Base-by-base conservation (phyloP, 1,140 invertebrate species). In the Cepaea nemoralis region DNA sequence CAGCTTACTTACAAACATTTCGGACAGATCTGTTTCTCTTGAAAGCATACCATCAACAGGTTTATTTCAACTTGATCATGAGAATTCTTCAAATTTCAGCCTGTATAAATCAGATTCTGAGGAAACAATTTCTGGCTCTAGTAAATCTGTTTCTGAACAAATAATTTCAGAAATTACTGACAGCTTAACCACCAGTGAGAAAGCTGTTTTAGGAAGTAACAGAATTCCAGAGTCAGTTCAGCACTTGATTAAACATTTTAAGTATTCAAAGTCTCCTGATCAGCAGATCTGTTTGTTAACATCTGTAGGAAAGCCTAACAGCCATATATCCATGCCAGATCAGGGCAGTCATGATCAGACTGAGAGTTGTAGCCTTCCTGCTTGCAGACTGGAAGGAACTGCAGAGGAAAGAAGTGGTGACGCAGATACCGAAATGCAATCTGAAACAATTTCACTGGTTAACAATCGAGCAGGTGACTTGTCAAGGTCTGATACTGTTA, bases 21-120 rank as follows among this genome's bases (percentile, higher is more conserved):
- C 77, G 45, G 66, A 79, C 31, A 69, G 42, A 69, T 35, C 42
- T 31, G 63, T 79, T 35, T 67, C 59, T 42, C 66, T 79, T 1
- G 77, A 79, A 67, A 79, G 77, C 66, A 79, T 79, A 45, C 77
- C 77, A 45, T 40, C 77, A 45, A 3, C 69, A 69, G 39, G 22
- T 16, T 67, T 79, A 42, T 69, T 79, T 40, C 63, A 79, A 35
- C 63, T 63, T 67, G 42, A 69, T 48, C 12, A 66, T 63, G 55
- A 35, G 22, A 66, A 45, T 16, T 27, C 66, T 59, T 33, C 35
- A 24, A 39, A 77, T 37, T 1, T 48, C 40, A 75, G 45, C 73
- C n/a, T 40, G 12, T 24, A 39, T 19, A 42, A 40, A 70, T n/a
- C 39, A 24, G 69, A 42, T 40, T n/a, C 35, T 24, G n/a, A 2